Conservation (phyloP, 2,888 invertebrate species). For the Petrolisthes manimaculis region DNA sequence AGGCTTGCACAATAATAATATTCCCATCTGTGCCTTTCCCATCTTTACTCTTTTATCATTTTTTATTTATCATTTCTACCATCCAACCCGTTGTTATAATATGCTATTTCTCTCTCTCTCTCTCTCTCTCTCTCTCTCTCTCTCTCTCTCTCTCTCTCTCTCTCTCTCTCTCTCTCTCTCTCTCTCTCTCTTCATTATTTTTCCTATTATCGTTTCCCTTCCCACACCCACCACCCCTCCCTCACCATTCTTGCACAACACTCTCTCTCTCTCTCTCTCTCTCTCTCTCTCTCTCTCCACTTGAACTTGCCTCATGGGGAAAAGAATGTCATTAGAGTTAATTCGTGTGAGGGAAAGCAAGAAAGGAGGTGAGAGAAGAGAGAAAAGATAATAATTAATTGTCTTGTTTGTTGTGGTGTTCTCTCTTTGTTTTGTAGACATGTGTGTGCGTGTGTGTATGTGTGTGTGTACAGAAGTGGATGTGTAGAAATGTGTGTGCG, state of each 20-base stretch:
- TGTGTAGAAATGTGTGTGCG: background rate
- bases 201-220: background rate
- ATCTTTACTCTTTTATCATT: background rate
- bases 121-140: background rate
- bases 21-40: too few species aligned
- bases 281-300: background rate
- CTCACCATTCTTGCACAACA: background rate
- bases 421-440: background rate
- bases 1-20: too few species aligned
- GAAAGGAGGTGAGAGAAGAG: too few species aligned
- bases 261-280: background rate
- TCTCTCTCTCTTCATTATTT: background rate
- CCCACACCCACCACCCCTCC: background rate
- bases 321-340: too few species aligned
- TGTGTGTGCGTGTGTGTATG: slow-evolving; percentile 22
- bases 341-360: too few species aligned
- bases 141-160: background rate
- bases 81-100: background rate
- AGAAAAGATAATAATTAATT: too few species aligned
- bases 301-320: too few species aligned
- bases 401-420: slow-evolving; percentile 2
- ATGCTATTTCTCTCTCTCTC: background rate
- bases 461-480: slow-evolving; percentile 24
- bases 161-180: background rate
- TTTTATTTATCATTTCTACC: background rate